Base-by-base conservation (phyloP, 2,113 vertebrate genomes). In the Oenanthe melanoleuca region DNA sequence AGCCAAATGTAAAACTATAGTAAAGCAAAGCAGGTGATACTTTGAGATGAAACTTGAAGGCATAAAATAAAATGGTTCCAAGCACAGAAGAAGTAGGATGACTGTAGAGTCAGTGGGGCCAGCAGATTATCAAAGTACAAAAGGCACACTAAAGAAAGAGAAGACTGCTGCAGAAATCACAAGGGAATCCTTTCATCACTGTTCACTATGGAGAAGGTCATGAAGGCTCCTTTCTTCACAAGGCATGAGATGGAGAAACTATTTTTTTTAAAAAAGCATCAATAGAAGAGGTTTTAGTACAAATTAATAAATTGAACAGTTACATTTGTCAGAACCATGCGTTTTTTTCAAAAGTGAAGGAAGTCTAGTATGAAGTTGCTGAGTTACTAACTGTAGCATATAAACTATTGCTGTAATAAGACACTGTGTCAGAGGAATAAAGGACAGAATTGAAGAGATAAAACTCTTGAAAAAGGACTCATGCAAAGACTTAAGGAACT, bases 261-360 rank as follows among this genome's bases (percentile, higher is more conserved):
- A 3, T 21, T 59, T 66, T 52, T 11, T 56, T 20, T 11, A 6
- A 33, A 60, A 78, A 52, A 60, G 3, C 16, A 50, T 75, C 53
- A 75, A 14, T n/a, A 82, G 49, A 72, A 69, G 31, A 61, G 3
- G 26, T 47, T 93, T 75, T 77, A 72, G 31, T 2, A 4, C 25
- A 92, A 92, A 95, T 80, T 92, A 86, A 80, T 90, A 93, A 88
- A 86, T 23, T 64, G 45, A 77, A 69, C n/a, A 42, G 42, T 59
- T 93, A 45, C 22, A 78, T 45, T 42, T 52, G 37, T 45, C 56
- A 78, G 34, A 56, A 84, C 34, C 60, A 70, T 60, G 12, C 50
- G 92, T 89, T 89, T 74, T 67, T 24, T 78, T 61, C 72, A 59
- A 75, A 74, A 81, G 52, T 34, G 65, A 86, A 61, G n/a, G 37